These are phyloP conservation scores for Felis catus DNA, from an alignment of 2,113 vertebrate species.

Conservation along the genomic window DNA sequence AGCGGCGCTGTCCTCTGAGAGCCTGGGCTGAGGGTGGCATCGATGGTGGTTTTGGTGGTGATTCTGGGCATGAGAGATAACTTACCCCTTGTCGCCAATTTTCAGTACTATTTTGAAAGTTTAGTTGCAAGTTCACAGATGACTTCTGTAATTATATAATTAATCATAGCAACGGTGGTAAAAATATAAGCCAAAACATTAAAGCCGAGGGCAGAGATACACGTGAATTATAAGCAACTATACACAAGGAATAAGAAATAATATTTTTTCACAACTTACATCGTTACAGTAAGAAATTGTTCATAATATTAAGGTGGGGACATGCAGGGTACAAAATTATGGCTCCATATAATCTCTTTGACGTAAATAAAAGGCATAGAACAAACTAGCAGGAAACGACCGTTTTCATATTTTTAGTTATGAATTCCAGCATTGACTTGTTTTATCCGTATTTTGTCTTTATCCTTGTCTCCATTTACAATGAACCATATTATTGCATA, in stretches of 20 bases:
- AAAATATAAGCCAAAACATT: not conserved
- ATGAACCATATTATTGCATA: not conserved
- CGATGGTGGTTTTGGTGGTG: not conserved
- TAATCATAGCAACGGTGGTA: not conserved
- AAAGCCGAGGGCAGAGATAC: not conserved
- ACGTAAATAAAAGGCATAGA: not conserved
- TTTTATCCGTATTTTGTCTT: not conserved
- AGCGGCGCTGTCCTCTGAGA: too few species aligned
- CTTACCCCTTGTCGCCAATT: not conserved
- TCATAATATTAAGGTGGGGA: not conserved
- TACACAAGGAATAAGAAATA: not conserved
- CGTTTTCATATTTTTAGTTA: not conserved
- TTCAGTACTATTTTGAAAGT: not conserved
- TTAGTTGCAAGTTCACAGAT: not conserved
- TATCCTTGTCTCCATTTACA: not conserved
- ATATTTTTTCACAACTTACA: not conserved
- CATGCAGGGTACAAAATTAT: not conserved
- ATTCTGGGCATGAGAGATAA: not conserved
- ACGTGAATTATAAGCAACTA: not conserved
- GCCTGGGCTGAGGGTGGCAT: accelerated
- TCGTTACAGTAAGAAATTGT: not conserved
- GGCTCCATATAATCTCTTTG: not conserved
- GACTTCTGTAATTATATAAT: not conserved
- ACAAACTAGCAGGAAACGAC: not conserved
- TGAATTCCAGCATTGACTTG: not conserved